Evolutionary conservation across 2,888 invertebrate genomes (phyloP), one percentile per base, ranked within the genome.

Genomic region (Nipponacmea schrenckii): DNA sequence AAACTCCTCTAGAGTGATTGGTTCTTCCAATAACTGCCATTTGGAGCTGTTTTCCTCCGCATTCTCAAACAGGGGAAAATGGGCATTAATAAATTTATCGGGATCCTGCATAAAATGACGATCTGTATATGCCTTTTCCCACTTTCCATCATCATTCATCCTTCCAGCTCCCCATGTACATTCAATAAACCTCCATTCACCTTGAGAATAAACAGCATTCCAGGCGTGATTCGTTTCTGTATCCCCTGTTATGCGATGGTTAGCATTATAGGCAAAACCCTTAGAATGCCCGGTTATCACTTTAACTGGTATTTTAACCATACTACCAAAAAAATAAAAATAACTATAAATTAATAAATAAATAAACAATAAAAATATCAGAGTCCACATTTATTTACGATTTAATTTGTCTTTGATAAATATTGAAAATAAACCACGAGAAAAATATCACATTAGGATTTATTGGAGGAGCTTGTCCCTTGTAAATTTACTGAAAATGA

Each of bases 111-210:
- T 73, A 62, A 80, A 80, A 77, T 78, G 77, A 68, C 76, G 77
- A 56, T 79, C 79, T 39, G 76, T 75, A 45, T 77, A 77, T 8
- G 71, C 56, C 45, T 69, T 70, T 27, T 78, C 74, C 44, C 74
- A 79, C 26, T 74, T 68, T 0, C 64, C 65, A 15, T 48, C 74
- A 10, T 77, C 64, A 69, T 77, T 75, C 15, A 77, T 7, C 48
- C 76, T 68, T 5, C 79, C 77, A 0, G 81, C 78, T 17, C 80
- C 81, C 81, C 81, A 81, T 0, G 81, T 81, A 48, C 80, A 80
- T 39, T 81, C 81, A 0, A 81, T 26, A 62, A 81, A 79, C 15
- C 79, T 74, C 81, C 81, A 81, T 62, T 79, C 76, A 1, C 72
- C 75, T 27, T 75, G 63, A 1, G 79, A 46, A 62, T 74, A 74